phyloP scores from a whole-genome alignment of 2,888 invertebrate genomes.

The Trichogramma dendrolimi region DNA sequence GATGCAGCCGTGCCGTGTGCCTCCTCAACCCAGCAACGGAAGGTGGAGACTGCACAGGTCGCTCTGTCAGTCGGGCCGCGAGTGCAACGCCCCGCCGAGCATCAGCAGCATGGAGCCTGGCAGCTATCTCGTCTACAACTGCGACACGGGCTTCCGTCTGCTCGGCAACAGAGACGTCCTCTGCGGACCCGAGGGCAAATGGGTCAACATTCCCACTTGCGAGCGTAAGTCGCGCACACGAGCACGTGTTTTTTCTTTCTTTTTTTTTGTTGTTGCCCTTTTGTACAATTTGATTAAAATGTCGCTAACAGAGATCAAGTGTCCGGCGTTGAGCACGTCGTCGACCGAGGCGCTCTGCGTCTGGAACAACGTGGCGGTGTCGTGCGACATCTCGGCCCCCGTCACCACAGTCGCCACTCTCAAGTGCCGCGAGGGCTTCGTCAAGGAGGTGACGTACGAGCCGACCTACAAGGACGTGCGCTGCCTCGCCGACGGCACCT shows the following conservation, averaged over 20 bases:
- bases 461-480: conserved; percentile 30
- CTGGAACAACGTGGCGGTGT: conserved; percentile 29
- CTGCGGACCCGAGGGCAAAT: conserved; percentile 39
- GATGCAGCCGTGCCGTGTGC: conserved; percentile 34
- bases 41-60: conserved; percentile 38
- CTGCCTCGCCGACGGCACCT: conserved; percentile 41
- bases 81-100: conserved; percentile 34
- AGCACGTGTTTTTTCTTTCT: too few species aligned
- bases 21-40: conserved; percentile 41
- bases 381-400: conserved; percentile 37
- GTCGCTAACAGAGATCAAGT: conserved; percentile 40
- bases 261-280: neutral
- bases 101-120: conserved; percentile 35
- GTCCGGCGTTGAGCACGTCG: conserved; percentile 35
- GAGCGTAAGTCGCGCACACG: conserved; percentile 32
- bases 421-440: conserved; percentile 40
- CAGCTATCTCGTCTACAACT: conserved; percentile 39
- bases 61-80: conserved; percentile 33
- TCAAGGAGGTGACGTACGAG: conserved; percentile 27
- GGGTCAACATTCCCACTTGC: conserved; percentile 40
- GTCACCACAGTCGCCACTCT: conserved; percentile 37
- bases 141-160: conserved; percentile 37
- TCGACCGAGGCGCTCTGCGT: conserved; percentile 38
- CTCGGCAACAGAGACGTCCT: conserved; percentile 35
- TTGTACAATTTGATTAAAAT: neutral